Conservation (phyloP, 1,140 invertebrate genomes). For the Rhyacophila brunnea region DNA sequence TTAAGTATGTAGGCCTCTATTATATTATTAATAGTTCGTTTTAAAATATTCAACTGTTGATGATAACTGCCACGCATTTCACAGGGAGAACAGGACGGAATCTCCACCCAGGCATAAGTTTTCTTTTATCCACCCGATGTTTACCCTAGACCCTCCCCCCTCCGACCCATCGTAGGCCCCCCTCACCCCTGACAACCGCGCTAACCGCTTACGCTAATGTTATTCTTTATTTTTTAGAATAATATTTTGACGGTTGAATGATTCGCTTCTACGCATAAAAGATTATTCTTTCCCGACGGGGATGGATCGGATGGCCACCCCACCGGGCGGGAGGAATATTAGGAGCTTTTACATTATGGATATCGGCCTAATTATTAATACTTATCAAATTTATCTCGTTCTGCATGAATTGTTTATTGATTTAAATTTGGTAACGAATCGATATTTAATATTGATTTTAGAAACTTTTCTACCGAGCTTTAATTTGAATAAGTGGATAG, state of each 20-base stretch:
- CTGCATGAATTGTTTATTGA: no score
- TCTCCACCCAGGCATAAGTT: constrained; percentile 18
- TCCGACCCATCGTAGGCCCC: constrained; percentile 35
- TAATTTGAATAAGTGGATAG: no score
- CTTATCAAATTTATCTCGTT: no score
- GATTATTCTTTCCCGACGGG: constrained; percentile 31
- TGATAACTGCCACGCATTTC: no score
- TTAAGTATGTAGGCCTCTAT: no score
- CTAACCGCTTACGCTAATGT: constrained; percentile 37
- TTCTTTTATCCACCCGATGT: constrained; percentile 29
- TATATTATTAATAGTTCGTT: no score
- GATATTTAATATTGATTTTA: no score
- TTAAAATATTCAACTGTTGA: no score
- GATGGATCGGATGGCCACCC: constrained; percentile 2
- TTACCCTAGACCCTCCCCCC: constrained; percentile 37
- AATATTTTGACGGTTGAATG: constrained; percentile 37
- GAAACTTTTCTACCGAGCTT: no score
- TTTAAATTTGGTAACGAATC: no score
- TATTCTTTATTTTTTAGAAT: constrained; percentile 38
- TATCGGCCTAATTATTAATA: not conserved
- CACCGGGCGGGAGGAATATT: not conserved
- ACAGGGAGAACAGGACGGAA: not conserved
- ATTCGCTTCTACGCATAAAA: constrained; percentile 33
- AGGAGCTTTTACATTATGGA: not conserved
- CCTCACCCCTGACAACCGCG: not conserved